Evolutionary conservation across 2,888 invertebrate species (phyloP).

Genomic region (Ectobius pallidus): DNA sequence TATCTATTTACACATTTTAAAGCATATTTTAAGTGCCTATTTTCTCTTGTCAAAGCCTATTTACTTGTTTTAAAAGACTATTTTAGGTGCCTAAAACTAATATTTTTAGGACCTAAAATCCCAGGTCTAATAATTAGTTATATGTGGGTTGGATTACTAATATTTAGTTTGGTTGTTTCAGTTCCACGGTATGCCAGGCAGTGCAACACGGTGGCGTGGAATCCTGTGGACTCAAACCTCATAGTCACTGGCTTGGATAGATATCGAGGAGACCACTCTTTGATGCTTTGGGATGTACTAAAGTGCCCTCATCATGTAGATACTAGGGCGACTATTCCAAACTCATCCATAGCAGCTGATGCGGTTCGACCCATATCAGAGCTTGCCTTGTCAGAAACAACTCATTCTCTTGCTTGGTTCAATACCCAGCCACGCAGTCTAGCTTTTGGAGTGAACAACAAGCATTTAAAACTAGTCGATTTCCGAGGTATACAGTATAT

Average conservation of each 20-base stretch:
- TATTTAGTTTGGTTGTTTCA: slow-evolving; percentile 53
- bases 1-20: too few relatives aligned
- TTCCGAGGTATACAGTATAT: slow-evolving; percentile 84
- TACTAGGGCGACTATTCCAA: slow-evolving; percentile 45
- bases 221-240: slow-evolving; percentile 78
- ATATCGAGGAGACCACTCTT: slow-evolving; percentile 85
- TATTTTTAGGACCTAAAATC: too few relatives aligned
- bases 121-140: too few relatives aligned
- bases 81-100: too few relatives aligned
- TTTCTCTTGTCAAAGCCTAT: too few relatives aligned
- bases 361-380: slow-evolving; percentile 69
- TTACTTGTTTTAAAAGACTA: too few relatives aligned
- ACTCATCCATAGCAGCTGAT: slow-evolving; percentile 57
- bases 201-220: slow-evolving; percentile 90
- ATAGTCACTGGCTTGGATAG: slow-evolving; percentile 89
- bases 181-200: slow-evolving; percentile 84
- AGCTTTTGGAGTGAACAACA: slow-evolving; percentile 89
- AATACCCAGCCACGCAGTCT: slow-evolving; percentile 74
- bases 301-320: slow-evolving; percentile 56
- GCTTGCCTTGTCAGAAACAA: slow-evolving; percentile 82
- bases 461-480: slow-evolving; percentile 87
- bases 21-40: too few relatives aligned
- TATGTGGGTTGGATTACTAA: too few relatives aligned
- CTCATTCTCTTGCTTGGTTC: slow-evolving; percentile 87
- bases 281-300: slow-evolving; percentile 87